Evolutionary conservation across 2,113 vertebrate species (phyloP).

Genomic region (Leucosticte australis): DNA sequence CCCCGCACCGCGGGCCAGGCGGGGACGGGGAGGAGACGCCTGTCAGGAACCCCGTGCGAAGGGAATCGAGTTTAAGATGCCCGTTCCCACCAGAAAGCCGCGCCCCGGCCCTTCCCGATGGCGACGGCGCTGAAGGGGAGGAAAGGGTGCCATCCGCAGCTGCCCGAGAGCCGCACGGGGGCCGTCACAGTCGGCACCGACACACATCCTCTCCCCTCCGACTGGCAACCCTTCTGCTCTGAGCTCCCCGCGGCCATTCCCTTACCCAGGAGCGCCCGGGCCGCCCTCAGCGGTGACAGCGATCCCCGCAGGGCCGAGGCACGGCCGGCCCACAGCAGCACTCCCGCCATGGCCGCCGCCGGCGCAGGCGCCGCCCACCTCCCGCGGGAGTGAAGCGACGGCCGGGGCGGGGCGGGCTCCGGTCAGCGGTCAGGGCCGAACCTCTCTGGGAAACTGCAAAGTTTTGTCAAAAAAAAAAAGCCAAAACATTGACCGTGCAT

Average conservation of each 20-base stretch:
- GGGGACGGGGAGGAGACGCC: no score
- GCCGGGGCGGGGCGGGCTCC: no score
- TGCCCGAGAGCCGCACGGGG: background rate
- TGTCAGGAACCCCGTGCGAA: fast-evolving
- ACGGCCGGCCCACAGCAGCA: background rate
- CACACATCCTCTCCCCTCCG: background rate
- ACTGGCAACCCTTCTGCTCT: no score
- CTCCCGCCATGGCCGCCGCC: background rate
- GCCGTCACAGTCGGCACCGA: background rate
- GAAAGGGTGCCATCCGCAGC: background rate
- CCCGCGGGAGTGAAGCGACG: background rate
- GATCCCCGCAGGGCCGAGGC: background rate
- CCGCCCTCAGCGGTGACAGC: background rate
- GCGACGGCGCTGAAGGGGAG: background rate
- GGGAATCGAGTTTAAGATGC: fast-evolving
- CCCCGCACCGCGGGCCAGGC: no score
- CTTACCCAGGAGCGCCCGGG: conserved; percentile 11
- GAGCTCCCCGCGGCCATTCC: background rate
- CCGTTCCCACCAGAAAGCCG: background rate
- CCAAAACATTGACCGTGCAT: fast-evolving
- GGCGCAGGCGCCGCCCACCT: background rate
- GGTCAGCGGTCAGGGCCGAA: fast-evolving
- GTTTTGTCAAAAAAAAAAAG: background rate
- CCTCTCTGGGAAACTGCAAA: fast-evolving
- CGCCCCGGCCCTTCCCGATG: fast-evolving